Evolutionary conservation across 2,888 invertebrate species (phyloP).

Genomic region (Alviniconcha strummeri): DNA sequence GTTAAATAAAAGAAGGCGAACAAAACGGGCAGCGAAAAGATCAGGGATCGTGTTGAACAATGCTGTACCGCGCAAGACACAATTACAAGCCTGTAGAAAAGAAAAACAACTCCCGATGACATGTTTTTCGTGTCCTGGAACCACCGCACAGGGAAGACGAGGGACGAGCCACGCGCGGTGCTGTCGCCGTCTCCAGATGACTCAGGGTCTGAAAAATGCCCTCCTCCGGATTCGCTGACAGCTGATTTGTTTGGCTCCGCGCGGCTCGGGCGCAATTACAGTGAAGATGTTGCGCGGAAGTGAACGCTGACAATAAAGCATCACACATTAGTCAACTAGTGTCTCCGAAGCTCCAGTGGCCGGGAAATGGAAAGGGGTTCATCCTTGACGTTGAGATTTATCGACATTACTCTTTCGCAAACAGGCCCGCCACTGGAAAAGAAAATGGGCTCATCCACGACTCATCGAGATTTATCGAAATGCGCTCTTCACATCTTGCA

Average conservation of each 20-base stretch:
- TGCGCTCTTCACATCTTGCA: too few species aligned
- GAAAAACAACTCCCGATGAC: too few species aligned
- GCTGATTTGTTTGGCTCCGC: slow-evolving; percentile 21
- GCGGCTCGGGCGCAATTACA: slow-evolving; percentile 10
- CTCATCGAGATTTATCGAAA: too few species aligned
- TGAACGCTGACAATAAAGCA: slow-evolving; percentile 26
- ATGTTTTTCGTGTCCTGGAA: too few species aligned
- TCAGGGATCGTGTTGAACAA: too few species aligned
- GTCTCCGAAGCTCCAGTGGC: neutral
- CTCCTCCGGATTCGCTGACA: slow-evolving; percentile 19
- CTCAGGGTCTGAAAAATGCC: slow-evolving; percentile 9
- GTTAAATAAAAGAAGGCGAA: too few species aligned
- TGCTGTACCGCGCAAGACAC: too few species aligned
- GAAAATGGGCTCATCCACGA: too few species aligned
- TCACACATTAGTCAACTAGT: slow-evolving; percentile 30
- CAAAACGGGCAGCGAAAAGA: too few species aligned
- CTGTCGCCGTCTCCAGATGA: neutral
- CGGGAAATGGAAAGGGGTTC: neutral
- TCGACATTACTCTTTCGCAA: neutral
- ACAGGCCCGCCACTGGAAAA: too few species aligned
- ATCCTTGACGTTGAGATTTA: neutral
- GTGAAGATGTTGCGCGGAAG: slow-evolving; percentile 15
- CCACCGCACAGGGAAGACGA: too few species aligned
- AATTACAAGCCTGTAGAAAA: too few species aligned
- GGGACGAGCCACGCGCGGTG: neutral